Evolutionary conservation across 2,888 invertebrate species (phyloP), one percentile per base, ranked within the genome.

Genomic region (Drosophila paranaensis): DNA sequence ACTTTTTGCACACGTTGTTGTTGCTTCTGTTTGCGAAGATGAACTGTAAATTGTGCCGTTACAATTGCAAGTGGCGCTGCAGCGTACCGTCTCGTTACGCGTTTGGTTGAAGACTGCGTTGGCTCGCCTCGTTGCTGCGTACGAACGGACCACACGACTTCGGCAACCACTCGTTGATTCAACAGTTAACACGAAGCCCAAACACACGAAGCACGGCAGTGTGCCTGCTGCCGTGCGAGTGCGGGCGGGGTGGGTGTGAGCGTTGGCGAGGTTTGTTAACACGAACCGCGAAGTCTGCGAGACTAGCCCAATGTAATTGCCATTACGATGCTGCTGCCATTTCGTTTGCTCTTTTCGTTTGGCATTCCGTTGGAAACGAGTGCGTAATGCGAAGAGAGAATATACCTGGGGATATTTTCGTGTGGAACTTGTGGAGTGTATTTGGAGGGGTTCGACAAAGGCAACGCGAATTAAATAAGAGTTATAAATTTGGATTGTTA

Each of bases 151-250:
- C 58, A 65, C 64, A 43, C 16, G 43, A 13, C 64, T 58, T 82
- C 89, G 84, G 79, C 81, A 90, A 89, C 90, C 88, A 90, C 81
- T 88, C 90, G 77, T 82, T 87, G 89, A 87, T 87, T 87, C 87
- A 87, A 87, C 87, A 87, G 87, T 89, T 87, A 71, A 57, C 79
- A 76, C 73, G 74, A 76, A 16, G 42, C 66, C 25, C 55, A 25
- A 62, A 20, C 57, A 65, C 65, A 54, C 76, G 65, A 54, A 54
- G 39, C 54, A 3, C n/a, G 27, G 43, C n/a, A 40, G 43, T 16
- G 27, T 48, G 60, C 2, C 37, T 60, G 39, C 33, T 53, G 63
- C 14, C 60, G 46, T 30, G 51, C 43, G 53, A 27, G 58, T 33
- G 30, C 25, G 20, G 20, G 1, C 2, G 20, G 48, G 61, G 58